Conservation (phyloP, 2,888 invertebrate species). For the Cosmopolites sordidus region DNA sequence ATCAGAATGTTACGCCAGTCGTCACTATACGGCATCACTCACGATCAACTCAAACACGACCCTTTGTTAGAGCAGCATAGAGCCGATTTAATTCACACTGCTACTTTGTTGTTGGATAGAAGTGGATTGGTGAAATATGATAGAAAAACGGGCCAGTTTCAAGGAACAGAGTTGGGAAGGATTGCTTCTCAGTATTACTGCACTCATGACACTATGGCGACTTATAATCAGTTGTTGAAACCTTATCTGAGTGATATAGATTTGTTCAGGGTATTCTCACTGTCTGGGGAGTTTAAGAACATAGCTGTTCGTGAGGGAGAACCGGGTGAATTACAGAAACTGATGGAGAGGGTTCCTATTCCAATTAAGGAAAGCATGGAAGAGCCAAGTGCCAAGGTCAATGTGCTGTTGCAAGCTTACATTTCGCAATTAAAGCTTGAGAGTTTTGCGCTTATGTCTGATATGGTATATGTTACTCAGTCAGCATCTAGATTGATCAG, state of each 20-base stretch:
- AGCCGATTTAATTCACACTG: conserved; percentile 94
- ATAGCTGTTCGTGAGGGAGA: conserved; percentile 94
- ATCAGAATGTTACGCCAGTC: conserved; percentile 79
- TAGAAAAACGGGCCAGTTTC: conserved; percentile 80
- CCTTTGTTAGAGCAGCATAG: conserved; percentile 80
- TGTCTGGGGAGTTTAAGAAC: conserved; percentile 94
- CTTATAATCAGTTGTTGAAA: conserved; percentile 93
- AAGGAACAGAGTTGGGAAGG: conserved; percentile 83
- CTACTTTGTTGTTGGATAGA: conserved; percentile 85
- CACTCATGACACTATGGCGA: conserved; percentile 93
- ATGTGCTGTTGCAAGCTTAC: conserved; percentile 93
- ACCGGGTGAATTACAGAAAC: conserved; percentile 91
- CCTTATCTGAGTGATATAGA: conserved; percentile 97
- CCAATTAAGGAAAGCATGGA: conserved; percentile 99
- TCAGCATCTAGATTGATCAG: conserved; percentile 91
- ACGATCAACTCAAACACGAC: conserved; percentile 77
- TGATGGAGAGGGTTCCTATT: conserved; percentile 93
- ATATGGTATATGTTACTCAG: conserved; percentile 99
- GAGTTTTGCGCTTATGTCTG: conserved; percentile 97
- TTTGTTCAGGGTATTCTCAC: conserved; percentile 93
- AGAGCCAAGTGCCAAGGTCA: conserved; percentile 95
- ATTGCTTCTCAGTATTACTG: conserved; percentile 99
- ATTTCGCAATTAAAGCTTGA: conserved; percentile 97
- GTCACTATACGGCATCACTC: conserved; percentile 80
- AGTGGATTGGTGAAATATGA: conserved; percentile 95